Evolutionary conservation across 1,140 invertebrate species (phyloP).

Genomic region (Drosophila subpulchrella): DNA sequence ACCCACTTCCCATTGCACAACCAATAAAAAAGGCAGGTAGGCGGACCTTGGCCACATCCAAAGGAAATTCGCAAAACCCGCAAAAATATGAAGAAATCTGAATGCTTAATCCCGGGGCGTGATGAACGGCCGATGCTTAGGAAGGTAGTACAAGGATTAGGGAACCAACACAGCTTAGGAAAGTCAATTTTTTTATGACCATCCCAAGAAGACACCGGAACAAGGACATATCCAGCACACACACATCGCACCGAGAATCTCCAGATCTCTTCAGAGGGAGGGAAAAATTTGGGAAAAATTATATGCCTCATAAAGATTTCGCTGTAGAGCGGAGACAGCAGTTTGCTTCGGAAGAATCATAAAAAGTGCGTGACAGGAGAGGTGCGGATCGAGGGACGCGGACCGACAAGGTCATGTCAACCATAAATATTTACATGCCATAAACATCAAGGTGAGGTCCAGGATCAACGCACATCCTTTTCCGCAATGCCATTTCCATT

Average conservation of each 20-base stretch:
- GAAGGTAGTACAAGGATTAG: slow-evolving; percentile 36
- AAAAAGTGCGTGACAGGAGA: slow-evolving; percentile 53
- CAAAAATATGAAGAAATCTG: slow-evolving; percentile 42
- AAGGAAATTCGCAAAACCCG: slow-evolving; percentile 48
- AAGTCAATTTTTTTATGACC: slow-evolving; percentile 81
- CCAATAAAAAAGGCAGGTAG: slow-evolving; percentile 47
- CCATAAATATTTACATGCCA: slow-evolving; percentile 81
- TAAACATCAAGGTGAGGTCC: slow-evolving; percentile 75
- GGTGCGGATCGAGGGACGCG: slow-evolving; percentile 14
- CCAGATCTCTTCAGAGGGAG: slow-evolving; percentile 36
- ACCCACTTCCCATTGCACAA: slow-evolving; percentile 28
- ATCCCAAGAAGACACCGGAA: slow-evolving; percentile 47
- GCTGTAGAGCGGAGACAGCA: slow-evolving; percentile 44
- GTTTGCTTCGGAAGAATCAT: slow-evolving; percentile 68
- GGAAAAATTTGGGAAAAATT: slow-evolving; percentile 66
- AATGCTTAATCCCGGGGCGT: slow-evolving; percentile 49
- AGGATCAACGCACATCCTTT: slow-evolving; percentile 62
- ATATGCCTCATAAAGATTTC: slow-evolving; percentile 70
- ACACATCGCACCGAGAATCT: slow-evolving; percentile 11
- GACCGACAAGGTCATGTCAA: slow-evolving; percentile 73
- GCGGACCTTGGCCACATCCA: not conserved
- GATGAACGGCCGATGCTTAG: slow-evolving; percentile 39
- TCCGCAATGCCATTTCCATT: slow-evolving; percentile 76
- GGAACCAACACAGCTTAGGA: slow-evolving; percentile 56
- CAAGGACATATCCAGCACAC: slow-evolving; percentile 44